phyloP scores from a whole-genome alignment of 2,113 vertebrate genomes.

The Saguinus midas region DNA sequence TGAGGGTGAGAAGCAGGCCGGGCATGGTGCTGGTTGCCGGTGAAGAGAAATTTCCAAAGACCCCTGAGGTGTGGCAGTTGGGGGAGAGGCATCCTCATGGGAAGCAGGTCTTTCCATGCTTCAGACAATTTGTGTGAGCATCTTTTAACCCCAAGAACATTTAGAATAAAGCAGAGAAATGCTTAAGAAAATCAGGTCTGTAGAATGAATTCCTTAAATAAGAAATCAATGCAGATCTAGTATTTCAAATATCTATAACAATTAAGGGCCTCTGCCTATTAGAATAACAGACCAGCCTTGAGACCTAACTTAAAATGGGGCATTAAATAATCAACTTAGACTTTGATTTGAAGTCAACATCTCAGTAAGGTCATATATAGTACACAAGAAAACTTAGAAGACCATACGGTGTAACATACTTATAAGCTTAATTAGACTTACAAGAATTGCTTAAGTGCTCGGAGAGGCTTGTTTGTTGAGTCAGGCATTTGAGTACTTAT shows the following conservation, averaged over 20 bases:
- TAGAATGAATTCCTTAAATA: not conserved
- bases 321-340: not conserved
- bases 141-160: not conserved
- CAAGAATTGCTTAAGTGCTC: constrained; percentile 59
- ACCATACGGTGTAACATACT: constrained; percentile 40
- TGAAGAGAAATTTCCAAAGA: not conserved
- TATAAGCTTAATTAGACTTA: constrained; percentile 67
- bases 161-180: not conserved
- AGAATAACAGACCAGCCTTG: not conserved
- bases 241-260: constrained; percentile 12
- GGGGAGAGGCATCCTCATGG: not conserved
- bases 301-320: not conserved
- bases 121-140: not conserved
- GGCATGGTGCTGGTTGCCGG: no score
- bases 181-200: not conserved
- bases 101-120: not conserved
- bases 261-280: not conserved
- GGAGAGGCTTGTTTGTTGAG: constrained; percentile 66
- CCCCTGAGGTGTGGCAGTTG: not conserved
- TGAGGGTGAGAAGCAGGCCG: rapidly evolving
- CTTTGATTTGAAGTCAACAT: not conserved
- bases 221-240: not conserved
- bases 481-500: constrained; percentile 64
- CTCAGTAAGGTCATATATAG: constrained; percentile 6
- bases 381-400: not conserved